Evolutionary conservation across 2,888 invertebrate genomes (phyloP), one percentile per base, ranked within the genome.

Genomic region (Agriopis aurantiaria): DNA sequence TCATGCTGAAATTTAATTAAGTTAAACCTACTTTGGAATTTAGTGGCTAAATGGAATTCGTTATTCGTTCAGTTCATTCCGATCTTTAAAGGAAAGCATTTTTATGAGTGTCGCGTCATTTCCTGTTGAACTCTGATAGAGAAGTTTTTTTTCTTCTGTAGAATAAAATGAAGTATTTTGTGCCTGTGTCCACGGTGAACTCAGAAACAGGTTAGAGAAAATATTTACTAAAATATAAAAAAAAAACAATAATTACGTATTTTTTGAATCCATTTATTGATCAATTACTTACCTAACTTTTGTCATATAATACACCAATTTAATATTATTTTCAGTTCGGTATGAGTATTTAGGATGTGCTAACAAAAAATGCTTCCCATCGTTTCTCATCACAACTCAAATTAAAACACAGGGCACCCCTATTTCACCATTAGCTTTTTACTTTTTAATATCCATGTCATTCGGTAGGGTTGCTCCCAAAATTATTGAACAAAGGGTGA

Each of bases 401-500:
- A 91, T 91, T 89, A 89, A 91, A 90, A 89, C 84, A 90, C 85
- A 90, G 88, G 76, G 83, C 83, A 87, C 92, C 92, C 92, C 89
- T 90, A 91, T 92, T 74, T 72, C 72, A 77, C 80, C 59, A 66
- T 82, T 80, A 80, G 75, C 79, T 83, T 82, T 84, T 85, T 81
- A 82, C 82, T 85, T 86, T 85, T 85, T 85, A 85, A 86, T 82
- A 80, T 80, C 81, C 78, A 64, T 76, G 74, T 72, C 65, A 75
- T 72, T 75, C 68, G 76, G 80, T 84, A 83, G 83, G 85, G 85
- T 87, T 87, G 81, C 77, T 61, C 70, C 72, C 53, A 79, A 75
- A 79, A 73, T 68, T 75, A 75, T 63, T 55, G 77, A 73, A 75
- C 69, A 83, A 86, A 82, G 84, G 84, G 85, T 82, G 78, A 76